A percentile compares a stretch with the other conserved stretches of the same genome.
These are phyloP conservation scores for Conchocele bisecta DNA, from an alignment of 2,888 invertebrate species.

Conservation along the genomic window DNA sequence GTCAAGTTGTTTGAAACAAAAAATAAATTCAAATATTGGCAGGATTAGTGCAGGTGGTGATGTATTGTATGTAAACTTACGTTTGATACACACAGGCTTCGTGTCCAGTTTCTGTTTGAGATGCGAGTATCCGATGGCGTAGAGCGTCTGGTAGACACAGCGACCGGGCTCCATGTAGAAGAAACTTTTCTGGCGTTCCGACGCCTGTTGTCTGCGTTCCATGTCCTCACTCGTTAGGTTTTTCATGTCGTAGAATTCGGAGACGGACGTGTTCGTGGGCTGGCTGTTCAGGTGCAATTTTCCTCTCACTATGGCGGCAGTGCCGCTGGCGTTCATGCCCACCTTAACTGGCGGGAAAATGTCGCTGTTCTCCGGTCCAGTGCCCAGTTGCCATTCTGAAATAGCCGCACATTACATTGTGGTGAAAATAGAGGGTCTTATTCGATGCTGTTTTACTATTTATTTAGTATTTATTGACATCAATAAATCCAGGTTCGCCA, in stretches of 20 bases:
- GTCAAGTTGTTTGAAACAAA: too few species aligned
- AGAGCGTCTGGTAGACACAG: slow-evolving; percentile 57
- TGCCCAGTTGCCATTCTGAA: slow-evolving; percentile 66
- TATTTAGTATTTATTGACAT: too few species aligned
- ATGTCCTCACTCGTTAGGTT: slow-evolving; percentile 46
- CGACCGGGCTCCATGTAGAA: slow-evolving; percentile 65
- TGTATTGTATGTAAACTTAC: too few species aligned
- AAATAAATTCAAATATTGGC: too few species aligned
- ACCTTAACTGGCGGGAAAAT: slow-evolving; percentile 61
- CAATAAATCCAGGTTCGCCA: too few species aligned
- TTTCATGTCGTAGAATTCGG: slow-evolving; percentile 40
- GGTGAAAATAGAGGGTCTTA: too few species aligned
- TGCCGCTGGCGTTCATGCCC: slow-evolving; percentile 40
- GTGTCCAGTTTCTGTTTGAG: slow-evolving; percentile 44
- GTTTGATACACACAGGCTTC: slow-evolving; percentile 56
- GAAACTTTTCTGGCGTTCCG: slow-evolving; percentile 23
- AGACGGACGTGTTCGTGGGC: slow-evolving; percentile 44
- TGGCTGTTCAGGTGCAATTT: slow-evolving; percentile 48
- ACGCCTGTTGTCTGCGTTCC: background rate
- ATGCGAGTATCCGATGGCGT: slow-evolving; percentile 61
- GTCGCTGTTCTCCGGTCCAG: slow-evolving; percentile 34
- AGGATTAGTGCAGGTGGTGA: too few species aligned
- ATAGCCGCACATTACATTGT: too few species aligned
- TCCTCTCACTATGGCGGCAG: slow-evolving; percentile 57
- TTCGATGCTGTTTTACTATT: too few species aligned